These are phyloP conservation scores for Chiroxiphia lanceolata DNA, from an alignment of 2,797 vertebrate genomes.

Conservation along the genomic window DNA sequence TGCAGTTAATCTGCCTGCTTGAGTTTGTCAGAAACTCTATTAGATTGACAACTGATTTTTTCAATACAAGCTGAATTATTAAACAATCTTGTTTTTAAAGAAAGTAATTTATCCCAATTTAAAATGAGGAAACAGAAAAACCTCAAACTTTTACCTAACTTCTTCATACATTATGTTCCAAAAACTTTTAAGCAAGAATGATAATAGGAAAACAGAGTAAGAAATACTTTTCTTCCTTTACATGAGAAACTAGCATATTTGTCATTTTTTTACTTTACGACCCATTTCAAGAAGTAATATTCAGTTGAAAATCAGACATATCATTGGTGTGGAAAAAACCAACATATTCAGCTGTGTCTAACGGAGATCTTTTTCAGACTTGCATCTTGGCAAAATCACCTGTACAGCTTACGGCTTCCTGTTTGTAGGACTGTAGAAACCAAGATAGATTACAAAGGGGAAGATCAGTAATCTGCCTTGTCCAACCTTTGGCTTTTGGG, in stretches of 20 bases:
- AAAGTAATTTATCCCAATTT: neutral
- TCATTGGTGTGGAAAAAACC: neutral
- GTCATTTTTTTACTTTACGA: neutral
- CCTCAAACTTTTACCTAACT: neutral
- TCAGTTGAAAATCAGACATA: neutral
- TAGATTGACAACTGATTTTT: neutral
- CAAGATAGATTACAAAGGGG: neutral
- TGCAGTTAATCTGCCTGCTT: neutral
- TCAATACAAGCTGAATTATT: neutral
- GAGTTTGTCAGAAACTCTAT: neutral
- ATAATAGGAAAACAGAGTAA: neutral
- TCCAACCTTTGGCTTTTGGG: neutral
- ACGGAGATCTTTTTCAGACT: neutral
- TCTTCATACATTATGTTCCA: neutral
- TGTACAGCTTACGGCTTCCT: neutral
- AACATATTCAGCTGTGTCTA: neutral
- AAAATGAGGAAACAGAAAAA: neutral
- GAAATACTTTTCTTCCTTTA: neutral
- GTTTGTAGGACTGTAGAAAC: neutral
- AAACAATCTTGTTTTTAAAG: neutral
- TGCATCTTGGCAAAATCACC: neutral
- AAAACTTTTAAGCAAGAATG: neutral
- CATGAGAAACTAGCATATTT: neutral
- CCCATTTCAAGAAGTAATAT: neutral
- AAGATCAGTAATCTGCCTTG: neutral